Conservation (phyloP, 1,140 invertebrate species). For the Mylabris phalerata region DNA sequence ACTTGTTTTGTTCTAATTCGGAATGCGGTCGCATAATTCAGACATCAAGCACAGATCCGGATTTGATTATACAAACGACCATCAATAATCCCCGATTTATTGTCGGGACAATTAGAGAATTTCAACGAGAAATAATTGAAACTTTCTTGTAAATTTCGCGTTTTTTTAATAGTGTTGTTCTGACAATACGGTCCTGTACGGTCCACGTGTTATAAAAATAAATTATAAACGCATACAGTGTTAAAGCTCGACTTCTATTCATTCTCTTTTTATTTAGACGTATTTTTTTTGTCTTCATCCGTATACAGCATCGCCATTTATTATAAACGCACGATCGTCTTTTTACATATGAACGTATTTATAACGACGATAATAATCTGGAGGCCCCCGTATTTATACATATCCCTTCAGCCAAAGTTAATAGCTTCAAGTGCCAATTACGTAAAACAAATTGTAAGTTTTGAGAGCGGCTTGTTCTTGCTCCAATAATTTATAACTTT, state of each 20-base stretch:
- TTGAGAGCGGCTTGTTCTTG: background rate
- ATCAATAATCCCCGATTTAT: background rate
- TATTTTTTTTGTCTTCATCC: background rate
- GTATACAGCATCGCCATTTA: constrained; percentile 5
- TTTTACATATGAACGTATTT: constrained; percentile 13
- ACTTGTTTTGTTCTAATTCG: constrained; percentile 14
- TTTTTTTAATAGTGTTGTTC: background rate
- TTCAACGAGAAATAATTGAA: background rate
- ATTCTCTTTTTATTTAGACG: background rate
- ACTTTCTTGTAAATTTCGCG: background rate
- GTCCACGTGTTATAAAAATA: constrained; percentile 8
- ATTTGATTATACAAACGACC: background rate
- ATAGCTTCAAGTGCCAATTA: constrained; percentile 12
- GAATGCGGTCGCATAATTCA: constrained; percentile 7
- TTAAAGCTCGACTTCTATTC: background rate
- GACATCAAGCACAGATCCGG: background rate
- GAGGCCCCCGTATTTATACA: constrained; percentile 10
- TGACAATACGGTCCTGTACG: background rate
- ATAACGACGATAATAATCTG: constrained; percentile 10
- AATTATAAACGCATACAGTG: background rate
- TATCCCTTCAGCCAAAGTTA: constrained; percentile 8
- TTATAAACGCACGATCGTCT: constrained; percentile 2
- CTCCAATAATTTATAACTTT: background rate
- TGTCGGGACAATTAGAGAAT: background rate
- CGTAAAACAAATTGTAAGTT: constrained; percentile 12